Evolutionary conservation across 2,888 invertebrate genomes (phyloP), one percentile per base, ranked within the genome.

Genomic region (Crioceris asparagi): DNA sequence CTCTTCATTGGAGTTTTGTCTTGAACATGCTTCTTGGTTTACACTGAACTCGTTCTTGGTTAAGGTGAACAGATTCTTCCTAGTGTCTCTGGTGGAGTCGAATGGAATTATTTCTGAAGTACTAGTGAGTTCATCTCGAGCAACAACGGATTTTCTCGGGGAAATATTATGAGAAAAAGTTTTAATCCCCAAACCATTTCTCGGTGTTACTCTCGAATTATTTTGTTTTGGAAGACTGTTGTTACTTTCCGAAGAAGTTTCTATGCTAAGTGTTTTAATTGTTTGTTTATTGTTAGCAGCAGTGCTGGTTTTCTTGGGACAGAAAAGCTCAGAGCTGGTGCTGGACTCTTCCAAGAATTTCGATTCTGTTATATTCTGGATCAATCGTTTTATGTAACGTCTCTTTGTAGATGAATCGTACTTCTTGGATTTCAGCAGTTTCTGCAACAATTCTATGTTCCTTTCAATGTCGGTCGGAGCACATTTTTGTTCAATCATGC

Each of bases 361-460:
- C 1, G 71, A 67, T 30, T 69, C 70, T 0, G 77, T 59, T 10
- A 81, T 64, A 54, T 74, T 71, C 43, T 73, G 68, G 1, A 80
- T 73, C 35, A 82, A 70, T 53, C 75, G 74, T 51, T 75, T 76
- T 11, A 80, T 69, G 30, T 80, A 67, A 49, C 71, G 67, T 46
- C 75, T 75, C 57, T 78, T 79, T 3, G 74, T 65, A 21, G 68
- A 61, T 11, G 69, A 59, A 56, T 78, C 72, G 45, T 74, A 70
- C 47, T 72, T 71, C 44, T 73, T 71, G 17, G 72, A 69, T 43
- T 73, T 69, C 11, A 79, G 60, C 25, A 79, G 66, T 35, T 67
- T 67, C 51, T 72, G 73, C 3, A 82, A 54, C 30, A 78, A 56
- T 34, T 71, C 67, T 17, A 81, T 67, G 44, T 74, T 73, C 45